Evolutionary conservation across 2,113 vertebrate species (phyloP), one percentile per base, ranked within the genome.

Genomic region (Fulica atra): DNA sequence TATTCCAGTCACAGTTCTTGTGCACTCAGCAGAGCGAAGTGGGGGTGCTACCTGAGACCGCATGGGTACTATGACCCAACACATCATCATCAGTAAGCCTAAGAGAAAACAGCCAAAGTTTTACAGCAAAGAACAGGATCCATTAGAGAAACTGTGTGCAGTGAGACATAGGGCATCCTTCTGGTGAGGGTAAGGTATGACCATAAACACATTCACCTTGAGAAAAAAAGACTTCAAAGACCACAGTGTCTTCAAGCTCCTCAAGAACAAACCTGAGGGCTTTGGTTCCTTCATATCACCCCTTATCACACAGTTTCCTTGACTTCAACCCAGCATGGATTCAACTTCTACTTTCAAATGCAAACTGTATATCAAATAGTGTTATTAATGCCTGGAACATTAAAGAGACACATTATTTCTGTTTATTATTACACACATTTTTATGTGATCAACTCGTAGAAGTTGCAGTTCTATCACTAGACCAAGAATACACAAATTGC

Each of bases 41-140:
- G 28, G 5, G 26, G 35, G 13, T 61, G n/a, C 48, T 35, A 69
- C 13, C 5, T 2, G 36, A 51, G 42, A 38, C 25, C 53, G 20
- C 17, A 0, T 8, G 6, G 4, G 10, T 28, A n/a, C 42, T 4
- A 35, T 2, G 0, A 70, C 20, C 38, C 36, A 40, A 23, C 24
- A 33, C 25, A 42, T 13, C 0, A 0, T 13, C 28, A 20, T 2
- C 0, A 0, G 17, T 21, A 68, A n/a, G 24, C 1, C 0, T 24
- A 10, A 28, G 65, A 26, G 81, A 76, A 93, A 63, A 11, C 25
- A 70, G 42, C 31, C 14, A 11, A 26, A n/a, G 50, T 36, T 50
- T 38, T 29, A 60, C 1, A 66, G 26, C 35, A 72, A 66, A 18
- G 17, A 82, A 50, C 14, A 59, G 15, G 15, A 77, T 51, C 29